A percentile compares a stretch with the other conserved stretches of the same genome.
These are phyloP conservation scores for Drosophila sproati DNA, from an alignment of 1,140 invertebrate genomes.

Conservation along the genomic window DNA sequence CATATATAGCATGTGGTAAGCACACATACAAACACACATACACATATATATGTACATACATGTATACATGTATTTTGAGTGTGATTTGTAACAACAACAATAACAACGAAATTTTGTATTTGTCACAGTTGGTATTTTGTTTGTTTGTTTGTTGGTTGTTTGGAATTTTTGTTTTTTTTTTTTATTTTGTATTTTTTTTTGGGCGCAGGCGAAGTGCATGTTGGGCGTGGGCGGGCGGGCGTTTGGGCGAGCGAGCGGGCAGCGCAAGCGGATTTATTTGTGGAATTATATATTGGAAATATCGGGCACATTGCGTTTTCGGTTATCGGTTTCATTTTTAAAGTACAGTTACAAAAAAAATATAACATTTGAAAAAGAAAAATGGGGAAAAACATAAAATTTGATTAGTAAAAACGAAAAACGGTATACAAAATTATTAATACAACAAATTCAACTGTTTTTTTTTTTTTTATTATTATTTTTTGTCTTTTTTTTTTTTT, in stretches of 20 bases:
- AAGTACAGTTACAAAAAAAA: slow-evolving; percentile 44
- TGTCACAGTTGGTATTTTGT: slow-evolving; percentile 42
- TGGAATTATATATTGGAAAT: slow-evolving; percentile 54
- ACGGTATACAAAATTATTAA: slow-evolving; percentile 73
- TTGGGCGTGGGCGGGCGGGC: slow-evolving; percentile 81
- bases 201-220: slow-evolving; percentile 71
- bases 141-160: slow-evolving; percentile 35
- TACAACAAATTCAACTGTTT: slow-evolving; percentile 39
- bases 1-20: slow-evolving; percentile 13
- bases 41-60: slow-evolving; percentile 18
- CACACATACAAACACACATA: slow-evolving; percentile 11
- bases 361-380: slow-evolving; percentile 64
- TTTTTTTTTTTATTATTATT: slow-evolving; percentile 4
- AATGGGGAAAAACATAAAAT: slow-evolving; percentile 80
- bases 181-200: slow-evolving; percentile 17
- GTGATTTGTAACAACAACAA: slow-evolving; percentile 73
- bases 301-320: slow-evolving; percentile 37
- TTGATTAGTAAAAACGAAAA: slow-evolving; percentile 76
- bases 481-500: not conserved
- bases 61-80: slow-evolving; percentile 32
- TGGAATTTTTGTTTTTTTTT: slow-evolving; percentile 49
- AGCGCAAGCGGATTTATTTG: slow-evolving; percentile 61
- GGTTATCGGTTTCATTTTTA: slow-evolving; percentile 69
- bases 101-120: slow-evolving; percentile 77
- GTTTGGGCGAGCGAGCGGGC: slow-evolving; percentile 73